These are phyloP conservation scores for Micropterix aruncella DNA, from an alignment of 2,888 invertebrate species.

Conservation along the genomic window DNA sequence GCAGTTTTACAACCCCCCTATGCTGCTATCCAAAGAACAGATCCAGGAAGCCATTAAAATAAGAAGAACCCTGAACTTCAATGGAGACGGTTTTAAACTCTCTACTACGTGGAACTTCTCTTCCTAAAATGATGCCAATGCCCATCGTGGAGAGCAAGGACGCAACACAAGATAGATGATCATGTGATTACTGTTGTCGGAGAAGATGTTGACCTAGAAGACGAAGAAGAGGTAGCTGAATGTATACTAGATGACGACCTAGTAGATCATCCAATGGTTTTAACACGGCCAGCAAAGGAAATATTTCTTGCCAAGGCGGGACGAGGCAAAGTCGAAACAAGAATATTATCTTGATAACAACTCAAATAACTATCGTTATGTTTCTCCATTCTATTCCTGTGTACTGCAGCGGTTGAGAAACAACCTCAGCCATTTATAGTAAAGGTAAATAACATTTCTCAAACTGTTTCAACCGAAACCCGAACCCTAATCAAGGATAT, in stretches of 20 bases:
- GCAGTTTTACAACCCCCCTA: too few species aligned
- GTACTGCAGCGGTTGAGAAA: not conserved
- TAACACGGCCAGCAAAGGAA: not conserved
- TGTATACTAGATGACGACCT: not conserved
- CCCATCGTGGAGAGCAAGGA: too few species aligned
- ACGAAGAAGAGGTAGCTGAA: too few species aligned
- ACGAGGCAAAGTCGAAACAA: not conserved
- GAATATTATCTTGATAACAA: not conserved
- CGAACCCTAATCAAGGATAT: not conserved
- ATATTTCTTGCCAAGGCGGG: not conserved
- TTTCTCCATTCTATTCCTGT: not conserved
- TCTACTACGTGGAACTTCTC: too few species aligned
- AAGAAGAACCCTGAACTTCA: too few species aligned
- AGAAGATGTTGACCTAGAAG: too few species aligned
- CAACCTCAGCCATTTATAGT: not conserved
- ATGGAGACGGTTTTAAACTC: too few species aligned
- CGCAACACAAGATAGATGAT: too few species aligned
- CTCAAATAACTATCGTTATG: not conserved
- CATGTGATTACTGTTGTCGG: too few species aligned
- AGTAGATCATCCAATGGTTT: not conserved
- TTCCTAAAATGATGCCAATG: too few species aligned
- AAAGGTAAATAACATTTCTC: not conserved
- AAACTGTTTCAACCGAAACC: not conserved
- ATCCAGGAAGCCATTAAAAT: too few species aligned
- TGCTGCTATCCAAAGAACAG: too few species aligned